phyloP scores from a whole-genome alignment of 1,140 invertebrate genomes.

The Brachionus sp. region DNA sequence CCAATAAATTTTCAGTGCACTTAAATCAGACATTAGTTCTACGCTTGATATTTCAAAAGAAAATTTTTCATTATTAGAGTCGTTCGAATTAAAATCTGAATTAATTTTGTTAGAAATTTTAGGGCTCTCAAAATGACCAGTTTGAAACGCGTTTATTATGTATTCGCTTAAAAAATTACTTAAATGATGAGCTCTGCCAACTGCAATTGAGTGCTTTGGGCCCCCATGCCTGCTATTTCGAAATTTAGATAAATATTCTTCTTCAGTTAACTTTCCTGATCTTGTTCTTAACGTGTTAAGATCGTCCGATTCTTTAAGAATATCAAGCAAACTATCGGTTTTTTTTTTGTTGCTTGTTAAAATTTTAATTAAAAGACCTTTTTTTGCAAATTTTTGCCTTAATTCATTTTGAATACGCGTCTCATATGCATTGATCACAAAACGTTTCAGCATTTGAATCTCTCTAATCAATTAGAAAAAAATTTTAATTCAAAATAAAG shows the following conservation, averaged over 20 bases:
- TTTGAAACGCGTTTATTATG: slow-evolving; percentile 39
- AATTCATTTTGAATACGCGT: not conserved
- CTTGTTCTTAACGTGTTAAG: not conserved
- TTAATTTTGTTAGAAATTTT: not conserved
- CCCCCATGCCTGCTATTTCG: not conserved
- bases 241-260: slow-evolving; percentile 19
- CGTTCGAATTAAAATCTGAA: not conserved
- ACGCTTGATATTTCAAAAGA: slow-evolving; percentile 36
- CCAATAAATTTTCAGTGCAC: slow-evolving; percentile 23
- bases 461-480: not conserved
- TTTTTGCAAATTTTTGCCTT: not conserved
- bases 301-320: slow-evolving; percentile 33
- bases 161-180: slow-evolving; percentile 36
- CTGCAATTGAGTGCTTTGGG: slow-evolving; percentile 39
- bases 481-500: not conserved
- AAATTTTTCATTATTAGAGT: not conserved
- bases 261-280: not conserved
- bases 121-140: not conserved
- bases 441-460: slow-evolving; percentile 19
- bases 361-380: not conserved
- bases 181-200: slow-evolving; percentile 39
- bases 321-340: not conserved
- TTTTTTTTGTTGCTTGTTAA: not conserved
- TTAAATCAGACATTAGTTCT: slow-evolving; percentile 20
- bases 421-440: slow-evolving; percentile 12